Evolutionary conservation across 2,113 vertebrate genomes (phyloP), one percentile per base, ranked within the genome.

Genomic region (Burhinus oedicnemus): DNA sequence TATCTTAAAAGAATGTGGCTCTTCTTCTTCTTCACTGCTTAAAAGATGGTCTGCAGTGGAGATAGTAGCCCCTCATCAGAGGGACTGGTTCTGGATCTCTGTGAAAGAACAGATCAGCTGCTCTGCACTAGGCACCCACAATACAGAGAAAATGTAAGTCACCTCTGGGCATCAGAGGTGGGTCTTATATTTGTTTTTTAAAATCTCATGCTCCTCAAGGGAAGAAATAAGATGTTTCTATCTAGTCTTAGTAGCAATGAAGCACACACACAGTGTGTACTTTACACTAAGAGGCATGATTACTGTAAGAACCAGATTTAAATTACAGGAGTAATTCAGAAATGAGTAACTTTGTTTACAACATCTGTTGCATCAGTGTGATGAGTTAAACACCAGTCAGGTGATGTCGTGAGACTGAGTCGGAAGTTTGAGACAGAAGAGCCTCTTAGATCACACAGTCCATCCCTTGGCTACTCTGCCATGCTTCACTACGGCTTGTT

Each of bases 311-410:
- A 64, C 14, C 40, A 71, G 72, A 70, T 81, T 92, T 75, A 51
- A 92, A 86, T 82, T 75, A 89, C 72, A 34, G 82, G 77, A 87
- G 75, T 78, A 89, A 96, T 68, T 79, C 51, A 87, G 21, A 70
- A 61, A 55, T 78, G 51, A 90, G 10, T 82, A 87, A 82, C 22
- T 65, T 94, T 94, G 80, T 95, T 97, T 95, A 88, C 83, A 90
- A 75, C n/a, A 64, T 61, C 16, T 78, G 10, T 95, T 96, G 94
- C 89, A 94, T 86, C 89, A 96, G 38, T 52, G 70, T 57, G 60
- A 84, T 87, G 91, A 76, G 89, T 61, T 92, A 68, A 89, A 57
- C 54, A 68, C 47, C 61, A 47, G 55, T 84, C 95, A 90, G 86
- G 92, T 97, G 91, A 95, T 82, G 76, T 78, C 0, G 4, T 87